Base-by-base conservation (phyloP, 2,888 invertebrate species). In the Cephus runcator region DNA sequence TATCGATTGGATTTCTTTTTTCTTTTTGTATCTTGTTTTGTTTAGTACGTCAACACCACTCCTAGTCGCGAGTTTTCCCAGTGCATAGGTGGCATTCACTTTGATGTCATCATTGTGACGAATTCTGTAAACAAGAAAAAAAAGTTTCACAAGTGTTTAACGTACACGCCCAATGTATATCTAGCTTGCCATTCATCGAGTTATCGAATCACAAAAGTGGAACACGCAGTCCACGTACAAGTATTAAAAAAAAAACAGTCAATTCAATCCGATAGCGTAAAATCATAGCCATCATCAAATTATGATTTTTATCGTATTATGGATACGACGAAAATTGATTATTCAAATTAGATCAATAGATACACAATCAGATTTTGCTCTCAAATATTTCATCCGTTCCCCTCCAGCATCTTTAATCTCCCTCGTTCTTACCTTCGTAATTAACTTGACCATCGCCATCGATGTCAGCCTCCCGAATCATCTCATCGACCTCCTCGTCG, bases 361-460 rank as follows among this genome's bases (percentile, higher is more conserved):
- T 40, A 40, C 6, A 15, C 15, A 40, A 40, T 40, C 40, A 40
- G 15, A 6, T 6, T 23, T 56, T 56, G 1, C 23, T 56, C 2
- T 23, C 0, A 23, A 56, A 23, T 56, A 56, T 15, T 56, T 56
- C 23, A 56, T 56, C 23, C 23, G 9, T 56, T 15, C 23, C 9
- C 1, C 23, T 56, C 23, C 56, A 9, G 9, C 23, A 23, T 23
- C 56, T 56, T 56, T 23, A 9, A 23, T 2, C 56, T 6, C 9
- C 23, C 23, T 23, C 11, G 33, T 34, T 30, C 93, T 92, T 91
- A 96, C 96, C 97, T 95, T 97, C 97, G 93, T 98, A 98, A 95
- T 98, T 98, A 93, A 99, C 98, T 94, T 99, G 98, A 88, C 99
- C 99, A 93, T 99, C 99, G 92, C 98, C 98, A 93, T 99, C 99